Evolutionary conservation across 2,113 vertebrate genomes (phyloP).

Genomic region (Jacana jacana): DNA sequence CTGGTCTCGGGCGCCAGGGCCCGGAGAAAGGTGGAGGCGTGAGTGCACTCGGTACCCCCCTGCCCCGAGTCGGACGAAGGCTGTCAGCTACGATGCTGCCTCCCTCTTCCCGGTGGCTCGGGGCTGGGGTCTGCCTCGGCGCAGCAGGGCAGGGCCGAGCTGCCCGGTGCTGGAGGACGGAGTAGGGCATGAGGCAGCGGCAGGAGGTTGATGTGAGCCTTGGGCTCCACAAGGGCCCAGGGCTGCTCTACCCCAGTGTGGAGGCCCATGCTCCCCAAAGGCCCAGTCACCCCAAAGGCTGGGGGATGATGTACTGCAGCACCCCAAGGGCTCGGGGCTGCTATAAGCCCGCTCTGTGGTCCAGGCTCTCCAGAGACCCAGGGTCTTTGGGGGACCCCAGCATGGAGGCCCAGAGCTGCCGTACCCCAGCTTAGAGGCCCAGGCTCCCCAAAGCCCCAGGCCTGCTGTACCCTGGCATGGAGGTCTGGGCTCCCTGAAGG

Average conservation of each 20-base stretch:
- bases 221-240: background rate
- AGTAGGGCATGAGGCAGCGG: background rate
- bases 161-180: accelerated
- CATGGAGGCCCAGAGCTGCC: too few species aligned
- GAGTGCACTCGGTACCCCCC: too few species aligned
- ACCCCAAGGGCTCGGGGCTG: too few species aligned
- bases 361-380: too few species aligned
- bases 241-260: background rate
- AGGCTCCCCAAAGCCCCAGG: background rate
- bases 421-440: too few species aligned
- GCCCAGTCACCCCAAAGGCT: background rate
- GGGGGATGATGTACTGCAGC: background rate
- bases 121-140: background rate
- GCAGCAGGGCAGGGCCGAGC: background rate
- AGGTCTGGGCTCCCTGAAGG: too few species aligned
- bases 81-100: background rate
- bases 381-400: too few species aligned
- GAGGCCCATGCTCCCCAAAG: background rate
- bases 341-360: too few species aligned
- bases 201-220: accelerated
- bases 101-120: too few species aligned
- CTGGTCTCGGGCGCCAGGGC: background rate
- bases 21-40: background rate
- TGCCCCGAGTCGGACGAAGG: too few species aligned
- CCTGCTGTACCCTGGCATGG: accelerated